Evolutionary conservation across 2,888 invertebrate genomes (phyloP).

Genomic region (Pharmacophagus antenor): DNA sequence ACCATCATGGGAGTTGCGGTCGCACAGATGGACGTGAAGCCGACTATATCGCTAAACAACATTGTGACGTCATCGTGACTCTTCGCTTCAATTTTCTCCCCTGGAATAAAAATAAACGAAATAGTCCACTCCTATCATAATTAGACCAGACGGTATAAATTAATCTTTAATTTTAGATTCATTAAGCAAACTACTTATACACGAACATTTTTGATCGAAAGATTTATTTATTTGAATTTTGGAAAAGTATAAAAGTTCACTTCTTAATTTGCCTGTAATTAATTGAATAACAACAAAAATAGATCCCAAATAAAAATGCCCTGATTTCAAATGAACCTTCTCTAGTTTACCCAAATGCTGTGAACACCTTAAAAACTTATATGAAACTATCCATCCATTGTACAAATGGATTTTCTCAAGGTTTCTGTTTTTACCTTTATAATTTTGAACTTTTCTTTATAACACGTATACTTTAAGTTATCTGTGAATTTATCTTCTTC

Average conservation of each 20-base stretch:
- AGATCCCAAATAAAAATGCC: background rate
- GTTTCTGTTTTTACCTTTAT: no score
- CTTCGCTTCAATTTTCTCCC: conserved; percentile 95
- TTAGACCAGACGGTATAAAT: background rate
- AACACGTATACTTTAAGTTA: background rate
- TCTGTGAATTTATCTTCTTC: background rate
- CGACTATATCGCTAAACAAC: conserved; percentile 97
- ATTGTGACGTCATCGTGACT: conserved; percentile 96
- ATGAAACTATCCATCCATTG: background rate
- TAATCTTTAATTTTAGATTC: background rate
- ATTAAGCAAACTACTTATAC: background rate
- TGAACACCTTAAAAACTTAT: background rate
- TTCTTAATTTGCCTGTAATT: background rate
- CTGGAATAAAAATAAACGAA: conserved; percentile 56
- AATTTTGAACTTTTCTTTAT: background rate
- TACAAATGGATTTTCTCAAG: no score
- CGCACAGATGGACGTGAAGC: conserved; percentile 97
- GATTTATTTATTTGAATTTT: background rate
- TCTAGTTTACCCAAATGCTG: background rate
- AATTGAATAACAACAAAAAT: background rate
- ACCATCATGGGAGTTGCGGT: conserved; percentile 97
- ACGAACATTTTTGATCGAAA: background rate
- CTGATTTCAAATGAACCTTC: background rate
- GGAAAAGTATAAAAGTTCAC: background rate
- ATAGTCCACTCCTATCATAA: background rate